These are phyloP conservation scores for Colinus virginianus DNA, from an alignment of 2,113 vertebrate genomes.

Conservation along the genomic window DNA sequence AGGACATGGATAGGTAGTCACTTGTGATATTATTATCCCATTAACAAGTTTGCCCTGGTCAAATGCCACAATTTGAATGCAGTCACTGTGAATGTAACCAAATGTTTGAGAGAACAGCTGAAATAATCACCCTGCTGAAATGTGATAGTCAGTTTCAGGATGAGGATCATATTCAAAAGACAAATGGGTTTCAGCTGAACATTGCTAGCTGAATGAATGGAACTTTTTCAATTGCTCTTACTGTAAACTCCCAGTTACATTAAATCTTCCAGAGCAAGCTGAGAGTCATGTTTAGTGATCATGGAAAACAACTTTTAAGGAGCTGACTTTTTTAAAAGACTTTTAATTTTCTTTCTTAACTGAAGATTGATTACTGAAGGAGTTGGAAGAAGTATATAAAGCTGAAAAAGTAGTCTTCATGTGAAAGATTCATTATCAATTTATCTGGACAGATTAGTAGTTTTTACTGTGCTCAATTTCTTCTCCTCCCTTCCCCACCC, in stretches of 20 bases:
- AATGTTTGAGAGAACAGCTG: not conserved
- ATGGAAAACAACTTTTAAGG: not conserved
- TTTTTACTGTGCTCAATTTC: not conserved
- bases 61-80: not conserved
- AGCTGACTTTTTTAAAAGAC: not conserved
- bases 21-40: not conserved
- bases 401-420: not conserved
- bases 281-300: not conserved
- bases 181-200: not conserved
- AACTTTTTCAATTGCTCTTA: not conserved
- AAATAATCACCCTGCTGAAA: not conserved
- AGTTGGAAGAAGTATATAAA: not conserved
- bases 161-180: not conserved
- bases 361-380: not conserved
- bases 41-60: not conserved
- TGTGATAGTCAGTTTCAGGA: not conserved
- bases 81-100: not conserved
- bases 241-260: not conserved
- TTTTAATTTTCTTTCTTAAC: not conserved
- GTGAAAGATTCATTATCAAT: not conserved
- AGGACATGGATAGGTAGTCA: not conserved
- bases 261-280: not conserved
- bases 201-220: not conserved
- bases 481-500: no score
- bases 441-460: not conserved